Evolutionary conservation across 1,140 invertebrate genomes (phyloP), one percentile per base, ranked within the genome.

Genomic region (Procambarus clarkii): DNA sequence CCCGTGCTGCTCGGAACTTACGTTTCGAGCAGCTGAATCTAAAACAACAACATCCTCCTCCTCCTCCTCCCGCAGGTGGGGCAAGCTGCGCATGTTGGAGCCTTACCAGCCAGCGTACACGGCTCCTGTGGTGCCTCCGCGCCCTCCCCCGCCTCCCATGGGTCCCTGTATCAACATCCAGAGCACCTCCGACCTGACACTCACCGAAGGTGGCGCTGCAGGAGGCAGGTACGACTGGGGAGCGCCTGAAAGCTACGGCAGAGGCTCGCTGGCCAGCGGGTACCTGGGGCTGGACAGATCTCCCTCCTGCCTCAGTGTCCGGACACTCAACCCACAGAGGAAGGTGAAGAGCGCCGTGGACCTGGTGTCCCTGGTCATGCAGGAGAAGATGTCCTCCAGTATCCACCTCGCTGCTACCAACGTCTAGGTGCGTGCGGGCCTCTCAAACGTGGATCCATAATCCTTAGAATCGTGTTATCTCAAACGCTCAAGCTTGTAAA

Each of bases 11-110:
- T n/a, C n/a, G n/a, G n/a, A n/a, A n/a, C n/a, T n/a, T n/a, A n/a
- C n/a, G n/a, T n/a, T n/a, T n/a, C n/a, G n/a, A n/a, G n/a, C n/a
- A n/a, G n/a, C n/a, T n/a, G n/a, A n/a, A n/a, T n/a, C n/a, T n/a
- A n/a, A n/a, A n/a, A n/a, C n/a, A n/a, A n/a, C n/a, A n/a, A n/a
- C n/a, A n/a, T n/a, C n/a, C n/a, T n/a, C n/a, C 11, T 13, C 11
- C 5, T 58, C 54, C 18, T 18, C 18, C 7, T 64, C 4, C 18
- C 18, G 18, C 92, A 93, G 97, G 83, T 98, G 97, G 97, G 97
- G 97, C 87, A 98, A 98, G 95, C 98, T 98, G 78, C 96, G 98
- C 60, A 98, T 98, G 97, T 94, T 97, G 94, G 97, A 97, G 94
- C 97, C 97, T 5, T 97, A 97, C 94, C 97, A 97, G 93, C 97